These are phyloP conservation scores for Merodon equestris DNA, from an alignment of 2,888 invertebrate genomes.

Conservation along the genomic window DNA sequence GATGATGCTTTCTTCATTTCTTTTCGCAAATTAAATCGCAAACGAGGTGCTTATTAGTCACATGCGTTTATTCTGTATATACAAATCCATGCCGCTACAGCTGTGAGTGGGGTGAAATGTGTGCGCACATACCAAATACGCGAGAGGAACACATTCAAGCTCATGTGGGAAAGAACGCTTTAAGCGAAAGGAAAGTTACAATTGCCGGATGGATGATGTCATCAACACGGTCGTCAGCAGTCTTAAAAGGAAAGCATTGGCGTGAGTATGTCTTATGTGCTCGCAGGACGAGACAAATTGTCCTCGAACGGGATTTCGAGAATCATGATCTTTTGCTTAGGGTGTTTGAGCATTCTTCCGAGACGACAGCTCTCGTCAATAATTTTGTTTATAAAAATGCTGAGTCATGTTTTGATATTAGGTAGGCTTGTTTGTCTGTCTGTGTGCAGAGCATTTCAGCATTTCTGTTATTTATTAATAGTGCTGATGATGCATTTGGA, in stretches of 20 bases:
- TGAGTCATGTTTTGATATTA: no score
- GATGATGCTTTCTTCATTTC: not conserved
- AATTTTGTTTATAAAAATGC: no score
- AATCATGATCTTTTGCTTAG: no score
- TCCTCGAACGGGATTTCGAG: no score
- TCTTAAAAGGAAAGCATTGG: slow-evolving; percentile 33
- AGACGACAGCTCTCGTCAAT: no score
- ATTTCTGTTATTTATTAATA: no score
- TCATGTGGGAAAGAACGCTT: slow-evolving; percentile 10
- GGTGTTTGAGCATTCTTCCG: no score
- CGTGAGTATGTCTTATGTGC: not conserved
- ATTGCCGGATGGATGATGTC: slow-evolving; percentile 49
- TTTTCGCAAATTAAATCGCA: slow-evolving; percentile 45
- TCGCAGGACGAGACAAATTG: slow-evolving; percentile 21
- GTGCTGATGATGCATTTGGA: not conserved
- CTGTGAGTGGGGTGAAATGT: slow-evolving; percentile 36
- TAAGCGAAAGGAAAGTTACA: slow-evolving; percentile 23
- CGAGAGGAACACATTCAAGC: no score
- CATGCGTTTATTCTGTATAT: slow-evolving; percentile 23
- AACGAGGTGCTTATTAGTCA: slow-evolving; percentile 67
- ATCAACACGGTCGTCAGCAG: slow-evolving; percentile 19
- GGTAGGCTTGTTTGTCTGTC: no score
- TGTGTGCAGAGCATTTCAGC: no score
- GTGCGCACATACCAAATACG: slow-evolving; percentile 11
- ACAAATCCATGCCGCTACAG: slow-evolving; percentile 21